Evolutionary conservation across 1,140 invertebrate species (phyloP).

Genomic region (Trichonephila inaurata): DNA sequence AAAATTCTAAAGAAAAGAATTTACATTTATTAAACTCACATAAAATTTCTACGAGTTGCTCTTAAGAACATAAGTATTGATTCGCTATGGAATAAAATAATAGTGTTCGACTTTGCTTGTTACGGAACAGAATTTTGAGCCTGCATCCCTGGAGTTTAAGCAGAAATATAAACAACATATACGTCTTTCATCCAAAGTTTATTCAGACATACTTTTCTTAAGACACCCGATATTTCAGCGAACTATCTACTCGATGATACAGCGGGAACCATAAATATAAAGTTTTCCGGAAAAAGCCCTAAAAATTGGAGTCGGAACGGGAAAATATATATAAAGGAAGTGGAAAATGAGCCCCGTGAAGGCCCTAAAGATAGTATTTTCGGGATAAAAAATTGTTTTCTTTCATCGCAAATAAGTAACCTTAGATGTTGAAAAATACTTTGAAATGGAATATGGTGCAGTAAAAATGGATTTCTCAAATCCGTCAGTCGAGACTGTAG

Average conservation of each 20-base stretch:
- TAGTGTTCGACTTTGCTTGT: not conserved
- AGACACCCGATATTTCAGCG: constrained; percentile 30
- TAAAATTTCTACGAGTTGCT: not conserved
- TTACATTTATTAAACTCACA: too few relatives aligned
- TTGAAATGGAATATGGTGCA: constrained; percentile 20
- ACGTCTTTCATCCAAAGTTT: not conserved
- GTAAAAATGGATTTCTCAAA: not conserved
- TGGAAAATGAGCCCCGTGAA: not conserved
- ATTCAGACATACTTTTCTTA: constrained; percentile 10
- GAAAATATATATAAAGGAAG: constrained; percentile 29
- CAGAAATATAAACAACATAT: constrained; percentile 11
- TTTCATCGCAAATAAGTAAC: not conserved
- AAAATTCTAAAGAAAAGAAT: too few relatives aligned
- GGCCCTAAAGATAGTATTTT: constrained; percentile 4
- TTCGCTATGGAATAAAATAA: not conserved
- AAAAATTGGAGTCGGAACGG: not conserved
- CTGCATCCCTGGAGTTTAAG: not conserved
- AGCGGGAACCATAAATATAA: not conserved
- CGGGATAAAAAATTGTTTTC: constrained; percentile 29
- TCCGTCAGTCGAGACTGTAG: not conserved
- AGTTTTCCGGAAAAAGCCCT: not conserved
- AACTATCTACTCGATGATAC: constrained; percentile 12
- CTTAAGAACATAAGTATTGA: not conserved
- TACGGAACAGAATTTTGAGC: constrained; percentile 1
- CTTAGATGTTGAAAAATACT: constrained; percentile 22